These are phyloP conservation scores for Sinella curviseta DNA, from an alignment of 1,140 invertebrate species.

Conservation along the genomic window DNA sequence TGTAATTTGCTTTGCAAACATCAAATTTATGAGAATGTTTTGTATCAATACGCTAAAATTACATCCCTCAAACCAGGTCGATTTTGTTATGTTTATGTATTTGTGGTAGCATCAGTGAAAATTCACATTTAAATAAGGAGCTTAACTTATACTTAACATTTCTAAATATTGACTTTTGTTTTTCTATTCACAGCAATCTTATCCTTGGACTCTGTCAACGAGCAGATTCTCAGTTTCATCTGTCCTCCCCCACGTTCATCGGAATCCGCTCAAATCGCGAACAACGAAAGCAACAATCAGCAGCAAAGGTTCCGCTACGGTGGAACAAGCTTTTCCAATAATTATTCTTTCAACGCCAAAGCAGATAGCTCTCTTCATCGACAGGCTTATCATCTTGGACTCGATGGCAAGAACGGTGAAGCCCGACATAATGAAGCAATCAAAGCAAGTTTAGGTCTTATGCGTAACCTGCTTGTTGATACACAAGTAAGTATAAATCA, in stretches of 20 bases:
- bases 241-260: conserved; percentile 51
- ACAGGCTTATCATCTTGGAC: not conserved
- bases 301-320: not conserved
- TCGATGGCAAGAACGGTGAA: conserved; percentile 45
- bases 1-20: no score
- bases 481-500: conserved; percentile 52
- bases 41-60: no score
- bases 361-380: not conserved
- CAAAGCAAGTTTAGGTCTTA: conserved; percentile 56
- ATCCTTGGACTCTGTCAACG: conserved; percentile 57
- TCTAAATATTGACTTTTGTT: not conserved
- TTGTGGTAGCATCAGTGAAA: no score
- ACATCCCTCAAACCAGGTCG: no score
- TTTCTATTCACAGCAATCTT: conserved; percentile 55
- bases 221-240: conserved; percentile 58
- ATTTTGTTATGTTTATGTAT: no score
- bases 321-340: not conserved
- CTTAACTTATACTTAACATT: not conserved
- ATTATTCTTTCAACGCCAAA: not conserved
- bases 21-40: no score
- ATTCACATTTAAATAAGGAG: no score
- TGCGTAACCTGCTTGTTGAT: conserved; percentile 56
- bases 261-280: not conserved
- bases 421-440: conserved; percentile 52
- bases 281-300: not conserved